Evolutionary conservation across 2,797 vertebrate species (phyloP).

Genomic region (Falco naumanni): DNA sequence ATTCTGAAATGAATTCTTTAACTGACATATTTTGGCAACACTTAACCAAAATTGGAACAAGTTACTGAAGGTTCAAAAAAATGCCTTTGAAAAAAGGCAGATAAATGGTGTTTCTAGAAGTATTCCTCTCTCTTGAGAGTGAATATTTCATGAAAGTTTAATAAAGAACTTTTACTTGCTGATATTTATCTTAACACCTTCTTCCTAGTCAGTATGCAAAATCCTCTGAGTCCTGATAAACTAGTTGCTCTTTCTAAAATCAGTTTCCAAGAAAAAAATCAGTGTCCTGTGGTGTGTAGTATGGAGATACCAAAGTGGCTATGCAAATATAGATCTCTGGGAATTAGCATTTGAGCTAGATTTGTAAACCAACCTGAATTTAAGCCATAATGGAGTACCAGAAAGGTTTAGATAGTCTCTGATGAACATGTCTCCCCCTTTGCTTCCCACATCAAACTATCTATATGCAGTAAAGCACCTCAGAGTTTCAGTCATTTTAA

Average conservation of each 20-base stretch:
- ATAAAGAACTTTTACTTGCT: constrained; percentile 12
- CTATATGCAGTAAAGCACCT: neutral
- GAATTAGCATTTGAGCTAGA: neutral
- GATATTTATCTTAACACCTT: neutral
- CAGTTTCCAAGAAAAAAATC: neutral
- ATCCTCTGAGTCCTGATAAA: neutral
- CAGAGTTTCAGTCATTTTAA: neutral
- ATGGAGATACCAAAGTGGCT: neutral
- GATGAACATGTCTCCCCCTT: neutral
- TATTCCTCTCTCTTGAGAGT: neutral
- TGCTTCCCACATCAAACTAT: neutral
- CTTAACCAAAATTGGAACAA: neutral
- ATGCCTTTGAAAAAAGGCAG: neutral
- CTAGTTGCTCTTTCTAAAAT: neutral
- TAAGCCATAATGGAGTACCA: neutral
- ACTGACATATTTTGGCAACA: neutral
- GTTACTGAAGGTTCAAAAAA: neutral
- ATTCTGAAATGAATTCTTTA: neutral
- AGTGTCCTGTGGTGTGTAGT: accelerated
- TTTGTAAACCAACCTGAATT: neutral
- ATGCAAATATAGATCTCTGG: neutral
- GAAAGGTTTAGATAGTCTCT: neutral
- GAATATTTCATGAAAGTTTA: neutral
- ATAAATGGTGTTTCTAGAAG: neutral
- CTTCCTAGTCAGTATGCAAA: neutral